Conservation (phyloP, 2,113 vertebrate genomes). For the Phalacrocorax aristotelis region DNA sequence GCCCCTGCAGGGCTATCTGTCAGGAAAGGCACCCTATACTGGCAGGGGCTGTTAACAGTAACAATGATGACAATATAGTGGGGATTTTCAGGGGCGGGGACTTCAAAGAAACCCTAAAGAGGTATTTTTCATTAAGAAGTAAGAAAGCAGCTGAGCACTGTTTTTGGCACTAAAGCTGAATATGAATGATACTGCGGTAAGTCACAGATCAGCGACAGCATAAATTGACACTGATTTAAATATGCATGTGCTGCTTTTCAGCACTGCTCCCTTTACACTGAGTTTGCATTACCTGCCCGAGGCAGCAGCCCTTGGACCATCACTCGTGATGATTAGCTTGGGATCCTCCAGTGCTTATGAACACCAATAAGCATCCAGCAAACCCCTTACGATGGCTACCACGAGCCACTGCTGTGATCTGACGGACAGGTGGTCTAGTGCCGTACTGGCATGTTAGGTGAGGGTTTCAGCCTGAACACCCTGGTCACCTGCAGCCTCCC, state of each 20-base stretch:
- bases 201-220: neutral
- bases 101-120: conserved; percentile 62
- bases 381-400: rapidly evolving
- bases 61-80: conserved; percentile 36
- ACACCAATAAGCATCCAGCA: neutral
- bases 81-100: conserved; percentile 36
- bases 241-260: neutral
- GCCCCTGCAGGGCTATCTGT: conserved; percentile 14
- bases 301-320: neutral
- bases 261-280: rapidly evolving
- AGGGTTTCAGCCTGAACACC: neutral
- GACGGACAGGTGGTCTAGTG: rapidly evolving
- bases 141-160: conserved; percentile 43
- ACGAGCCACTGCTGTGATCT: rapidly evolving
- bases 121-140: conserved; percentile 61
- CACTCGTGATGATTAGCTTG: neutral
- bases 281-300: neutral
- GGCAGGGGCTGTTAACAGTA: conserved; percentile 47
- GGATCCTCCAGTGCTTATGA: neutral
- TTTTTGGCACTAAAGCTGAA: conserved; percentile 18
- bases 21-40: conserved; percentile 40
- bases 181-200: conserved; percentile 13
- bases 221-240: neutral
- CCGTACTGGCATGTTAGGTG: neutral
- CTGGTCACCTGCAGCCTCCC: neutral